phyloP scores from a whole-genome alignment of 2,113 vertebrate genomes.

The Brachyhypopomus gauderio region DNA sequence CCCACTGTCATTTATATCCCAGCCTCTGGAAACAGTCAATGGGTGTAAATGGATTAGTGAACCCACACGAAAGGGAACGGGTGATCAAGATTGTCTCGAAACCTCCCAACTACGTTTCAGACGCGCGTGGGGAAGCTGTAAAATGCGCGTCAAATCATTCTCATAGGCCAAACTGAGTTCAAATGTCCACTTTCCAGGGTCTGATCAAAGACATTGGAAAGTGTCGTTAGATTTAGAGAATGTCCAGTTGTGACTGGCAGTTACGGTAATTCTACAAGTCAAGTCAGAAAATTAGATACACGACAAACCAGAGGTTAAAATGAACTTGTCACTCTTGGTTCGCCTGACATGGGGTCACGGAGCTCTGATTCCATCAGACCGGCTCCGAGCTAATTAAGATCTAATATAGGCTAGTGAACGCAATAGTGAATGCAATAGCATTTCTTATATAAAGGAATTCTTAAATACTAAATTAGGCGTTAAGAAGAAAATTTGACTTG shows the following conservation, averaged over 20 bases:
- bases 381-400: conserved; percentile 7
- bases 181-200: conserved; percentile 32
- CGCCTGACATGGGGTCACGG: conserved; percentile 67
- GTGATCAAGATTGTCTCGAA: too few relatives aligned
- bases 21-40: neutral
- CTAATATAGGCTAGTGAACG: conserved; percentile 13
- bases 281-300: conserved; percentile 84
- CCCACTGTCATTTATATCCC: neutral
- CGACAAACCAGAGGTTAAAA: conserved; percentile 85
- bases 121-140: too few relatives aligned
- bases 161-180: too few relatives aligned
- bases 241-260: conserved; percentile 74
- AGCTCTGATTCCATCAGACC: conserved; percentile 14
- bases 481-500: neutral
- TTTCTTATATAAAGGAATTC: neutral
- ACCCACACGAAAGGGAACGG: too few relatives aligned
- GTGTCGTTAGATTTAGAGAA: conserved; percentile 59
- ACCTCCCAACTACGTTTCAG: too few relatives aligned
- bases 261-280: conserved; percentile 81
- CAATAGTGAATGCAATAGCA: neutral
- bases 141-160: too few relatives aligned
- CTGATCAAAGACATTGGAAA: conserved; percentile 61
- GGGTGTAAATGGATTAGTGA: too few relatives aligned
- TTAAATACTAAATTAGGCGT: neutral
- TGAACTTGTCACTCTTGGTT: conserved; percentile 86